A percentile compares a stretch with the other conserved stretches of the same genome.
These are phyloP conservation scores for Aldabrachelys gigantea DNA, from an alignment of 2,113 vertebrate species.

Conservation along the genomic window DNA sequence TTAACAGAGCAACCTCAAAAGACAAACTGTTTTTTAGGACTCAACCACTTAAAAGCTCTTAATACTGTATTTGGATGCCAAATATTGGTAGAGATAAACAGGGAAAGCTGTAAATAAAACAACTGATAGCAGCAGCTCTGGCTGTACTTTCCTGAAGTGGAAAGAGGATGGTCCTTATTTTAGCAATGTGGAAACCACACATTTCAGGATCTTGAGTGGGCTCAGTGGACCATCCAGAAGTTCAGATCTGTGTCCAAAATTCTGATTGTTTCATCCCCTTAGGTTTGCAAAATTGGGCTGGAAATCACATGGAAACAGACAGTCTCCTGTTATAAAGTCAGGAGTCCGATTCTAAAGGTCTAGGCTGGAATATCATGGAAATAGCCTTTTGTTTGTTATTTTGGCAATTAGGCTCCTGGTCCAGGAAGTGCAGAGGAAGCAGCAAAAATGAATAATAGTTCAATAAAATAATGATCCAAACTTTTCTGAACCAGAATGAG, in stretches of 20 bases:
- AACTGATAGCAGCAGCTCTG: slow-evolving; percentile 52
- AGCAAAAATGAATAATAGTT: slow-evolving; percentile 27
- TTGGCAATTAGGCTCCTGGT: slow-evolving; percentile 1
- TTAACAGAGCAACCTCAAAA: slow-evolving; percentile 28
- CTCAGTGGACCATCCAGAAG: slow-evolving; percentile 24
- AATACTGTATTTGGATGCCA: slow-evolving; percentile 40
- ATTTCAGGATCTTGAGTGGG: background rate
- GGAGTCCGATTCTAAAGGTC: slow-evolving; percentile 46
- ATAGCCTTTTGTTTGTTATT: slow-evolving; percentile 42
- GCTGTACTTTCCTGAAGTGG: background rate
- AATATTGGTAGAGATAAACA: slow-evolving; percentile 47
- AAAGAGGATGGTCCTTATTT: slow-evolving; percentile 33
- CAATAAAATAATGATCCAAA: slow-evolving; percentile 16
- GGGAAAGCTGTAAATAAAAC: slow-evolving; percentile 40
- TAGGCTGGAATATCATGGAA: slow-evolving; percentile 55
- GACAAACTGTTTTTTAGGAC: slow-evolving; percentile 39
- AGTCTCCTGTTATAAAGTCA: background rate
- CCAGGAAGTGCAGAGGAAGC: slow-evolving; percentile 2
- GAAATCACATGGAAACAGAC: slow-evolving; percentile 22
- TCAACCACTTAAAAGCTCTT: slow-evolving; percentile 37
- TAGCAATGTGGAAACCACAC: background rate
- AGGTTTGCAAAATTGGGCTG: slow-evolving; percentile 12
- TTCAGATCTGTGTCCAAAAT: slow-evolving; percentile 13
- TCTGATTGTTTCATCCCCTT: background rate
- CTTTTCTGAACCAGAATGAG: background rate